Percentiles rank a stretch among this genome's conserved stretches.
phyloP scores from a whole-genome alignment of 2,113 vertebrate species.

The Aspiorhynchus laticeps region DNA sequence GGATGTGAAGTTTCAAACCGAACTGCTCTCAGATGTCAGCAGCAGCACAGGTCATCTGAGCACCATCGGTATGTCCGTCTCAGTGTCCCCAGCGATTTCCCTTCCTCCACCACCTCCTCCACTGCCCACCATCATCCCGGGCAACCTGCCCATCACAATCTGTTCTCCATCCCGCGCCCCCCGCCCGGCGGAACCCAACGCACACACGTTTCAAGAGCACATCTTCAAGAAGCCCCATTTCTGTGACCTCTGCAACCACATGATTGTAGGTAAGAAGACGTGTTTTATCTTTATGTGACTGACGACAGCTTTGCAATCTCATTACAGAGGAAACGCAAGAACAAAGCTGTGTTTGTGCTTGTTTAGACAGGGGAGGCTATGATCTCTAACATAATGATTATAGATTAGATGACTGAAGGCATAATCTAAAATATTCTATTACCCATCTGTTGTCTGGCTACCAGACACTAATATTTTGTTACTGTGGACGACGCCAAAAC shows the following conservation, averaged over 20 bases:
- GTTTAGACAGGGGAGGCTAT: neutral
- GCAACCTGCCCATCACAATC: slow-evolving; percentile 61
- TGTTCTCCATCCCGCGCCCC: slow-evolving; percentile 81
- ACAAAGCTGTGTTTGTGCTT: slow-evolving; percentile 1
- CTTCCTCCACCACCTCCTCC: slow-evolving; percentile 66
- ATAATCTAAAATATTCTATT: neutral
- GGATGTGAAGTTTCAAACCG: slow-evolving; percentile 82
- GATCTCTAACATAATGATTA: slow-evolving; percentile 12
- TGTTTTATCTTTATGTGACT: neutral
- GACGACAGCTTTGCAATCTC: neutral
- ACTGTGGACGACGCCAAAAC: neutral
- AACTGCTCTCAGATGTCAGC: slow-evolving; percentile 83
- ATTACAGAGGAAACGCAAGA: neutral
- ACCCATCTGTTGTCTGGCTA: slow-evolving; percentile 5
- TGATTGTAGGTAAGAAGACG: slow-evolving; percentile 93
- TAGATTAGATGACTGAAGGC: neutral
- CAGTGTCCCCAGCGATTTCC: slow-evolving; percentile 55
- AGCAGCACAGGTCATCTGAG: slow-evolving; percentile 83
- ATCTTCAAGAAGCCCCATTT: slow-evolving; percentile 99
- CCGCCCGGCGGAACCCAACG: slow-evolving; percentile 77
- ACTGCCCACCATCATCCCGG: slow-evolving; percentile 61
- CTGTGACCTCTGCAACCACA: slow-evolving; percentile 98
- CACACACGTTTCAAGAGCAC: slow-evolving; percentile 94
- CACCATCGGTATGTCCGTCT: slow-evolving; percentile 68
- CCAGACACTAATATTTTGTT: neutral